These are phyloP conservation scores for Palaemon carinicauda DNA, from an alignment of 1,140 invertebrate genomes.

Conservation along the genomic window DNA sequence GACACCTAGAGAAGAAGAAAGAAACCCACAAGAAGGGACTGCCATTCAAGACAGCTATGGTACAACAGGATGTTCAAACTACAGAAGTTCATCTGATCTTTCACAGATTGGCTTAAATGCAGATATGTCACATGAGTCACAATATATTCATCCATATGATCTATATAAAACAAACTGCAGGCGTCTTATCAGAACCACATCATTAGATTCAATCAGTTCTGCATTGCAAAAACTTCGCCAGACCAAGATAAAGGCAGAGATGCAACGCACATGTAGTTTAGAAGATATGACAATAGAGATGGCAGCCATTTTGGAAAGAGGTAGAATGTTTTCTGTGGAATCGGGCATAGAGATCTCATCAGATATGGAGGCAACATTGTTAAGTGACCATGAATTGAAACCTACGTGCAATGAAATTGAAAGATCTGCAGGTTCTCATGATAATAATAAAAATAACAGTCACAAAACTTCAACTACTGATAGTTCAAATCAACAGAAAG, in stretches of 20 bases:
- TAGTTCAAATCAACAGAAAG: neutral
- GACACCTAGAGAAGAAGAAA: slow-evolving; percentile 26
- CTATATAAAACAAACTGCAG: slow-evolving; percentile 34
- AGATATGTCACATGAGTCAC: neutral
- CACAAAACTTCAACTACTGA: neutral
- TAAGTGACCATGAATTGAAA: no score
- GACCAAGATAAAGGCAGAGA: neutral
- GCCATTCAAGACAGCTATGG: neutral
- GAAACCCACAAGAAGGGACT: neutral
- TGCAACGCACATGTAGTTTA: slow-evolving; percentile 44
- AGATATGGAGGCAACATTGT: neutral
- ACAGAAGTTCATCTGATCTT: slow-evolving; percentile 36
- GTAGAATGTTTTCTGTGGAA: slow-evolving; percentile 8
- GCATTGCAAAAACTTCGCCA: neutral
- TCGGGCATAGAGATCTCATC: neutral
- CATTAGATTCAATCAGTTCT: slow-evolving; percentile 24
- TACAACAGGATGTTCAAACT: neutral
- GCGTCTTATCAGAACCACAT: slow-evolving; percentile 18
- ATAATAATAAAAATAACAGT: neutral
- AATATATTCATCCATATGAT: slow-evolving; percentile 25
- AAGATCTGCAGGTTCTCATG: no score
- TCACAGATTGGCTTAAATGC: slow-evolving; percentile 31
- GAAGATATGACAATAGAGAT: slow-evolving; percentile 40
- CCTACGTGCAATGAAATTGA: no score
- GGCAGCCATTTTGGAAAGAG: slow-evolving; percentile 37